Base-by-base conservation (phyloP, 2,888 invertebrate genomes). In the Aspidapion aeneum region DNA sequence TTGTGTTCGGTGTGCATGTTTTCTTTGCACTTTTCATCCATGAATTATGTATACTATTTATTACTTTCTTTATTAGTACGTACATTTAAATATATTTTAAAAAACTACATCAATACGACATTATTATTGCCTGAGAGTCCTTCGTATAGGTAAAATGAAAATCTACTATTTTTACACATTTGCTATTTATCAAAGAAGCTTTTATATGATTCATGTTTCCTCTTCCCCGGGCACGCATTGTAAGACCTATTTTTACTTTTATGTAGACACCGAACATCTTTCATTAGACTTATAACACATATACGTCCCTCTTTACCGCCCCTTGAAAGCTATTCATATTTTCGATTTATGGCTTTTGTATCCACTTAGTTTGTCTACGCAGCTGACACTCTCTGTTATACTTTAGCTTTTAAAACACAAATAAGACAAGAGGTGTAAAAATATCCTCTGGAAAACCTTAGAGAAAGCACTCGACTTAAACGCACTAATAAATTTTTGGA, bases 301-400 rank as follows among this genome's bases (percentile, higher is more conserved):
- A n/a, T 35, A 35, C 12, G 35, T 35, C 35, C 35, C 35, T 35
- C 55, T 55, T 18, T 21, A 55, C 22, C 22, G 35, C 64, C 63
- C 58, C 56, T 65, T 63, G 62, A 54, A 54, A 17, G 55, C 51
- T 66, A 71, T 68, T 72, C 73, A 72, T 72, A 73, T 73, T 72
- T 70, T 71, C 70, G 73, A 74, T 74, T 74, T 74, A 74, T 72
- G 73, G 69, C 66, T 65, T 69, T 71, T 70, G 71, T 69, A 73
- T 72, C 73, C 72, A 73, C 73, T 74, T 72, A 73, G 71, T 68
- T 72, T 67, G 64, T 64, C 64, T 68, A 66, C 71, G 69, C 73
- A 74, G 73, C 73, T 74, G 74, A 69, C 71, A 68, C 68, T 69
- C 59, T 63, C 59, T 35, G 35, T 35, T 35, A 35, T 35, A 35